These are phyloP conservation scores for Jaculus jaculus DNA, from an alignment of 2,113 vertebrate genomes.

Conservation along the genomic window DNA sequence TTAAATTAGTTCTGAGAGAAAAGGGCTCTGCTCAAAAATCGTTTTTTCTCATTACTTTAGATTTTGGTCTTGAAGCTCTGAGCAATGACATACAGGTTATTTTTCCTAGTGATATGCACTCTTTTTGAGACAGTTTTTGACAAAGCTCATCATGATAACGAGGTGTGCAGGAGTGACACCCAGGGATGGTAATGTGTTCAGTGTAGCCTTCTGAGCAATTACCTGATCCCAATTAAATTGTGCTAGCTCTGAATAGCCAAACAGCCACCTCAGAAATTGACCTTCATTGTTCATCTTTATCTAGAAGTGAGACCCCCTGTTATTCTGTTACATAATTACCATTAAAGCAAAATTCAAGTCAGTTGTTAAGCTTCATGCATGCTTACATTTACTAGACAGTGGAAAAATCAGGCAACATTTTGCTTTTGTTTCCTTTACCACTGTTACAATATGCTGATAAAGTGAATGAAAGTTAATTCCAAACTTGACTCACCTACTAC, in stretches of 20 bases:
- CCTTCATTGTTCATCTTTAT: constrained; percentile 78
- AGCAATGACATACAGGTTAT: constrained; percentile 78
- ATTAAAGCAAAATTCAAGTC: constrained; percentile 72
- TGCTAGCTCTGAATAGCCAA: constrained; percentile 73
- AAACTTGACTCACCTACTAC: constrained; percentile 50
- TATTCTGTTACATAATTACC: constrained; percentile 70
- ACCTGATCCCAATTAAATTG: constrained; percentile 83
- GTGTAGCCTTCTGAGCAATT: constrained; percentile 82
- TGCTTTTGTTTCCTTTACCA: constrained; percentile 44
- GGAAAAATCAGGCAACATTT: constrained; percentile 37
- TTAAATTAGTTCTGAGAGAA: constrained; percentile 65
- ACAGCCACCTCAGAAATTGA: constrained; percentile 78
- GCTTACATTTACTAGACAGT: constrained; percentile 39
- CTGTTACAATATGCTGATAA: constrained; percentile 26
- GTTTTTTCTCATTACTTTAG: constrained; percentile 75
- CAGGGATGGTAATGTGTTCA: constrained; percentile 75
- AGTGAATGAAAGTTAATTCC: constrained; percentile 61
- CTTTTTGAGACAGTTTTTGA: constrained; percentile 83
- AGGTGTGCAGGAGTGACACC: constrained; percentile 78
- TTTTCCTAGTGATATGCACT: constrained; percentile 79
- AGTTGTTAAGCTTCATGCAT: constrained; percentile 64
- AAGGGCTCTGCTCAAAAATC: constrained; percentile 39
- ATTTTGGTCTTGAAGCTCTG: constrained; percentile 71
- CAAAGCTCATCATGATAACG: constrained; percentile 84
- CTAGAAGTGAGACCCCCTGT: constrained; percentile 61